These are phyloP conservation scores for Miltochrista miniata DNA, from an alignment of 2,888 invertebrate species.

Conservation along the genomic window DNA sequence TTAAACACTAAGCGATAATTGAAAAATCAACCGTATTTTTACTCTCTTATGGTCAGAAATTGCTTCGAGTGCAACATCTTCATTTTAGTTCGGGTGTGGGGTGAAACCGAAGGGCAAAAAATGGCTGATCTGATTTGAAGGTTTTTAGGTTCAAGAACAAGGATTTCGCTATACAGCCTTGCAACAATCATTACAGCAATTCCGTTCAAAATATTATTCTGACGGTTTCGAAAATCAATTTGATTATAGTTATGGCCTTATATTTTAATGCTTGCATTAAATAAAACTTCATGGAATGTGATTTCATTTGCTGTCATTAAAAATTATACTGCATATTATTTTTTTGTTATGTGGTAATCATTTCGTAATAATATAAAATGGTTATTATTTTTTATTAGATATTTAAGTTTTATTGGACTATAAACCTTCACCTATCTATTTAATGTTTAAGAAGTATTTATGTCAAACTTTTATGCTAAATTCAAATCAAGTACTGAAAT, in stretches of 20 bases:
- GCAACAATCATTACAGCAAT: background rate
- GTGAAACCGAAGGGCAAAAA: too few species aligned
- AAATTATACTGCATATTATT: background rate
- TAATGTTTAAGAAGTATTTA: too few species aligned
- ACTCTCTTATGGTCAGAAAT: too few species aligned
- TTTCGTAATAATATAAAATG: background rate
- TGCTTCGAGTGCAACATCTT: too few species aligned
- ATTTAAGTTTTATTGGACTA: background rate
- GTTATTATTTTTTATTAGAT: background rate
- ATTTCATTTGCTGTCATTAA: background rate
- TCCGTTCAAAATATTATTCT: background rate
- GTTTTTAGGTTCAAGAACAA: background rate
- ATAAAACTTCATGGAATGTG: background rate
- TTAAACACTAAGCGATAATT: too few species aligned
- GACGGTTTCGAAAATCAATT: background rate
- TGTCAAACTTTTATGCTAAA: too few species aligned
- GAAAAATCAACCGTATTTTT: too few species aligned
- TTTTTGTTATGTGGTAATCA: background rate
- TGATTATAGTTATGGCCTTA: slow-evolving; percentile 47
- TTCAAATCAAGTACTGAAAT: too few species aligned
- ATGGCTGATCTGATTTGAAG: too few species aligned
- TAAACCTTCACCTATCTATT: too few species aligned
- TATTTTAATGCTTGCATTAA: slow-evolving; percentile 30
- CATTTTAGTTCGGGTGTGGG: too few species aligned
- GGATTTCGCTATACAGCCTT: background rate